Evolutionary conservation across 2,797 vertebrate species (phyloP).

Genomic region (Peromyscus melanophrys): DNA sequence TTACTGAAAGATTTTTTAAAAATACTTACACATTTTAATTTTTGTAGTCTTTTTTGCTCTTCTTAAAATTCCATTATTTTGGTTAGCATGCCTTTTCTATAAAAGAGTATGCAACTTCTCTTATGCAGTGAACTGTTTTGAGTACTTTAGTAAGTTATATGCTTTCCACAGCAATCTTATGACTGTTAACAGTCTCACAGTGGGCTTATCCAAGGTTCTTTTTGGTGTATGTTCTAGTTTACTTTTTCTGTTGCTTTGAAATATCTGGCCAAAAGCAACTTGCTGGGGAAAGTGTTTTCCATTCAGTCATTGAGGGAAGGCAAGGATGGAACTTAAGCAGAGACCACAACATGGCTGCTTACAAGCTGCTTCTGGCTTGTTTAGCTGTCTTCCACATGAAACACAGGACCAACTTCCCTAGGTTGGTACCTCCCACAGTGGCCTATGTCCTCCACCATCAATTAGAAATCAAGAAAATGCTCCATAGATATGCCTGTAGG

Average conservation of each 20-base stretch:
- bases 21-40: neutral
- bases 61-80: neutral
- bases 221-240: slow-evolving; percentile 3
- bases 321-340: neutral
- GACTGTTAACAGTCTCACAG: neutral
- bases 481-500: neutral
- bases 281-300: neutral
- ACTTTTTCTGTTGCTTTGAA: neutral
- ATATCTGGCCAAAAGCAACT: neutral
- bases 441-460: neutral
- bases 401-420: neutral
- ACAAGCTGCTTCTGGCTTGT: neutral
- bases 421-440: neutral
- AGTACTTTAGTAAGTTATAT: neutral
- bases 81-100: neutral
- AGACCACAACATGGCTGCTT: neutral
- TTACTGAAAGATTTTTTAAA: neutral
- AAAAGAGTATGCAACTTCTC: neutral
- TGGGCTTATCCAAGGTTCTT: neutral
- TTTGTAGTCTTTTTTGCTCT: neutral
- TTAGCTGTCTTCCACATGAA: neutral
- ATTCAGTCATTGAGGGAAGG: neutral
- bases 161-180: neutral
- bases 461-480: neutral
- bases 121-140: neutral